Percentiles rank a stretch among this genome's conserved stretches.
Conservation (phyloP, 2,113 vertebrate genomes). For the Tetrax tetrax region DNA sequence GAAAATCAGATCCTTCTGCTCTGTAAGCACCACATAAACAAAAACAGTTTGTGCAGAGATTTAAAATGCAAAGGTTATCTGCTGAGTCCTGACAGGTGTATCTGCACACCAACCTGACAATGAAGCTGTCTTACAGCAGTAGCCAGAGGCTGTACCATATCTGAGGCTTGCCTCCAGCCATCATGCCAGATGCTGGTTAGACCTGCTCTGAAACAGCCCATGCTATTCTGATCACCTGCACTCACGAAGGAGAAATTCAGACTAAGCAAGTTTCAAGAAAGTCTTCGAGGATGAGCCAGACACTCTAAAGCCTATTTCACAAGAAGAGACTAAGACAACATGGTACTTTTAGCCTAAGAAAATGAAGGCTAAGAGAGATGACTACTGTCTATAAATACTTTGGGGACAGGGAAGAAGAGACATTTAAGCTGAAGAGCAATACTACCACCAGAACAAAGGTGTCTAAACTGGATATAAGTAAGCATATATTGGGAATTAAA, state of each 20-base stretch:
- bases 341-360: not conserved
- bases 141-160: not conserved
- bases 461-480: not conserved
- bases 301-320: not conserved
- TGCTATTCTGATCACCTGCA: not conserved
- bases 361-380: not conserved
- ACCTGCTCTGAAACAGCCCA: not conserved
- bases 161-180: not conserved
- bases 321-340: not conserved
- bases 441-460: not conserved
- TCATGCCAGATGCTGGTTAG: not conserved
- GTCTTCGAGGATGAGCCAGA: not conserved
- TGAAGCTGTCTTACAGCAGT: not conserved
- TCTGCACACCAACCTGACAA: not conserved
- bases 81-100: not conserved
- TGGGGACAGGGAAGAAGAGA: not conserved
- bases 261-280: not conserved
- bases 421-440: not conserved
- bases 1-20: not conserved
- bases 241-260: not conserved
- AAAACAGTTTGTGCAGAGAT: not conserved
- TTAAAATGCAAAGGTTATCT: accelerated
- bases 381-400: not conserved
- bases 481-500: not conserved
- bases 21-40: not conserved